phyloP scores from a whole-genome alignment of 2,888 invertebrate species.

The Dyspetes luteomarginatus region DNA sequence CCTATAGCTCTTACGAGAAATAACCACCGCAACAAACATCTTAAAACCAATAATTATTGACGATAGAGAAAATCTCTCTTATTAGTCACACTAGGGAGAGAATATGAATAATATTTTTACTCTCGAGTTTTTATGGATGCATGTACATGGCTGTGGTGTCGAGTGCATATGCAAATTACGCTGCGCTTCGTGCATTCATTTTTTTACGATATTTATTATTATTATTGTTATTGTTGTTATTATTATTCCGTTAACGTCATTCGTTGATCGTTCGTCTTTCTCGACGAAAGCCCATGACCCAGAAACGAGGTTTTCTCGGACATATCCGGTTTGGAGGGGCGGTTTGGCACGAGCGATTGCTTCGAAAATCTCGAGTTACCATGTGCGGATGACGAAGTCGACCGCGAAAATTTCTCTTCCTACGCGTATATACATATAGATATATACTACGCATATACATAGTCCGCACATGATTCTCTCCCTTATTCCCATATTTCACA shows the following conservation, averaged over 20 bases:
- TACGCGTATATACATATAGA: neutral
- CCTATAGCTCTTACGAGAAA: conserved; percentile 41
- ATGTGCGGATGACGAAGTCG: conserved; percentile 34
- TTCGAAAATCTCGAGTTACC: conserved; percentile 41
- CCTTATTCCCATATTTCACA: conserved; percentile 34
- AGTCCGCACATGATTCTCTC: too few relatives aligned
- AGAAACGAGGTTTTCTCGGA: conserved; percentile 42
- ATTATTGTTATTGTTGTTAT: conserved; percentile 41
- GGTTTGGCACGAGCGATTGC: conserved; percentile 34
- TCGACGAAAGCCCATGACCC: conserved; percentile 54
- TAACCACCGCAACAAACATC: conserved; percentile 59
- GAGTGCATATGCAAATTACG: conserved; percentile 21
- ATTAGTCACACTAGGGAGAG: conserved; percentile 53
- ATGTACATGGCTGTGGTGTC: neutral
- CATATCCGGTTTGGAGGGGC: conserved; percentile 29
- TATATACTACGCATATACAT: neutral
- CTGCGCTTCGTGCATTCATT: conserved; percentile 4
- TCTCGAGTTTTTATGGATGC: neutral
- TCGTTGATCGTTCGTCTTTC: conserved; percentile 9
- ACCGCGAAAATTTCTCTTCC: conserved; percentile 54
- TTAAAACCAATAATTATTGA: conserved; percentile 64
- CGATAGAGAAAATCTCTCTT: conserved; percentile 44
- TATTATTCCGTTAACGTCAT: conserved; percentile 14
- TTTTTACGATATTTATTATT: conserved; percentile 23
- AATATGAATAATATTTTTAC: conserved; percentile 48